phyloP scores from a whole-genome alignment of 2,797 vertebrate species.

The Danio jaintianensis region DNA sequence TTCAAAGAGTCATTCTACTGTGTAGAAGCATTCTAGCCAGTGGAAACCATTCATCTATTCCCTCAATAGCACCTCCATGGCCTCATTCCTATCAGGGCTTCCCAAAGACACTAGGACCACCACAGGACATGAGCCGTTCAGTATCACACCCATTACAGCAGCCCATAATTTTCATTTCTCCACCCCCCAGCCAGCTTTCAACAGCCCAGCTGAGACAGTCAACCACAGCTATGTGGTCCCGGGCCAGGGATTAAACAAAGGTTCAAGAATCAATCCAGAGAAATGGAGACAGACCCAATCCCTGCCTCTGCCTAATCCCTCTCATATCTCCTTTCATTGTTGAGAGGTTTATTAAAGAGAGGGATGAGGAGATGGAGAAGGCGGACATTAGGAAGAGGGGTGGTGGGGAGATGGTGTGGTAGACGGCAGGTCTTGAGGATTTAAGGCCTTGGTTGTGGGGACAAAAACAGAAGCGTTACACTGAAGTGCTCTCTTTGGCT shows the following conservation, averaged over 20 bases:
- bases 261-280: conserved; percentile 70
- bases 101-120: conserved; percentile 29
- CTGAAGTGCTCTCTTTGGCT: neutral
- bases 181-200: conserved; percentile 20
- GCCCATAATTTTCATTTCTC: conserved; percentile 46
- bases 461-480: conserved; percentile 51
- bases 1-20: conserved; percentile 48
- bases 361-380: conserved; percentile 54
- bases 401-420: conserved; percentile 38
- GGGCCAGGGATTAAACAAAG: conserved; percentile 68
- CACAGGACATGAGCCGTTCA: conserved; percentile 45
- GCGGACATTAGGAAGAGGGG: conserved; percentile 57
- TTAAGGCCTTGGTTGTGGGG: conserved; percentile 49
- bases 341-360: conserved; percentile 66
- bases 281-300: conserved; percentile 70
- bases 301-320: conserved; percentile 68
- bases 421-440: conserved; percentile 66
- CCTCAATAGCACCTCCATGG: conserved; percentile 46
- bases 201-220: conserved; percentile 50
- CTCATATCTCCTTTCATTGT: conserved; percentile 70
- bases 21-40: conserved; percentile 3
- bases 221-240: conserved; percentile 66
- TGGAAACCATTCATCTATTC: conserved; percentile 27
- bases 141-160: conserved; percentile 1
- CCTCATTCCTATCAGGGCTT: conserved; percentile 61